Conservation (phyloP, 2,888 invertebrate genomes). For the Phyllotreta cruciferae region DNA sequence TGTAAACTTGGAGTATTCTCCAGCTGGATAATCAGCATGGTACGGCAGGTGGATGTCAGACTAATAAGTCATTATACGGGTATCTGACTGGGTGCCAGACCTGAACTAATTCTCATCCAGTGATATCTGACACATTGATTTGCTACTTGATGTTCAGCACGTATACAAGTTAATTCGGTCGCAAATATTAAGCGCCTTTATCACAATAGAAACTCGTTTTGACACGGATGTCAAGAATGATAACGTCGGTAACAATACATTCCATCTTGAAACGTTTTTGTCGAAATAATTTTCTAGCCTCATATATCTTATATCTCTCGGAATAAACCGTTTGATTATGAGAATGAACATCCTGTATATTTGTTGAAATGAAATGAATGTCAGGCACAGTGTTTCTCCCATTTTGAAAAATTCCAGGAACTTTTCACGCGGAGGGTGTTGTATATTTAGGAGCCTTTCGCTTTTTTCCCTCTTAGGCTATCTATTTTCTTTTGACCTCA, state of each 20-base stretch:
- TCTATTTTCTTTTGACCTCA: conserved; percentile 3
- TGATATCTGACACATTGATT: conserved; percentile 36
- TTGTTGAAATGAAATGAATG: too few species aligned
- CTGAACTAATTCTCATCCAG: conserved; percentile 36
- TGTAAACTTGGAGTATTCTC: neutral
- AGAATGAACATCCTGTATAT: too few species aligned
- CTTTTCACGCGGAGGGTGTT: too few species aligned
- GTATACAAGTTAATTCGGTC: conserved; percentile 28
- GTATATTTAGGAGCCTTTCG: neutral
- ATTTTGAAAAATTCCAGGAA: too few species aligned
- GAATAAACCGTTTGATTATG: too few species aligned
- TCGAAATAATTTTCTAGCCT: too few species aligned
- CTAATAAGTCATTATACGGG: conserved; percentile 42
- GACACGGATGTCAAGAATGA: too few species aligned
- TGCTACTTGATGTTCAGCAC: conserved; percentile 29
- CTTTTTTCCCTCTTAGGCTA: neutral
- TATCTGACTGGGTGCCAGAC: conserved; percentile 38
- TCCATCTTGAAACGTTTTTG: too few species aligned
- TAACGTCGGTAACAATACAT: too few species aligned
- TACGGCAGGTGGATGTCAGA: conserved; percentile 36
- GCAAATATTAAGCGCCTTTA: conserved; percentile 16
- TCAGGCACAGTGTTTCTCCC: too few species aligned
- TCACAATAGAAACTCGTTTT: conserved; percentile 3
- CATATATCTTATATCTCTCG: too few species aligned
- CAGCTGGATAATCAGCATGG: conserved; percentile 18